These are phyloP conservation scores for Griposia aprilina DNA, from an alignment of 2,888 invertebrate species.

Conservation along the genomic window DNA sequence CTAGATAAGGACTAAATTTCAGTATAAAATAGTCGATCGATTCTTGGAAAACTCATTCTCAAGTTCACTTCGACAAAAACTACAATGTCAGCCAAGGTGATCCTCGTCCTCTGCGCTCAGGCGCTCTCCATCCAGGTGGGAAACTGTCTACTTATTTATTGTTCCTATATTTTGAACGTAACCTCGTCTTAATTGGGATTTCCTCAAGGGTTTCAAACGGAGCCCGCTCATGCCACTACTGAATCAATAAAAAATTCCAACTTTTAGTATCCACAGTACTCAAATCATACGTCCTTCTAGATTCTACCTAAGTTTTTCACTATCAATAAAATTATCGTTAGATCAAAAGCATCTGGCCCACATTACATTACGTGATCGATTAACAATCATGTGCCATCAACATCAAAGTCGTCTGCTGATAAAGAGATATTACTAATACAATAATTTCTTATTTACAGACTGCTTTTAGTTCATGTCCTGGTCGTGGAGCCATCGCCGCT, in stretches of 20 bases:
- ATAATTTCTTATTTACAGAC: not conserved
- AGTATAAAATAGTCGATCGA: not conserved
- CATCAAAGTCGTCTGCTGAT: not conserved
- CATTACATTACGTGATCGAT: not conserved
- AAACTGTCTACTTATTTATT: too few relatives aligned
- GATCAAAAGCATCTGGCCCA: not conserved
- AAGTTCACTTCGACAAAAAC: not conserved
- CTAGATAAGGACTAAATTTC: not conserved
- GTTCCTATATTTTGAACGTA: not conserved
- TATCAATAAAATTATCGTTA: not conserved
- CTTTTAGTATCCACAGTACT: too few relatives aligned
- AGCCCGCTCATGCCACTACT: too few relatives aligned
- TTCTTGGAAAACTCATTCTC: not conserved
- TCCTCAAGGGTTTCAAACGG: too few relatives aligned
- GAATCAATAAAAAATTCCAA: too few relatives aligned
- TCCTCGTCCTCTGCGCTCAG: slow-evolving; percentile 32
- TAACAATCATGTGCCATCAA: not conserved
- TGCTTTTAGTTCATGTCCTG: not conserved
- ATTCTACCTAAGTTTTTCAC: too few relatives aligned
- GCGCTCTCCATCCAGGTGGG: slow-evolving; percentile 28
- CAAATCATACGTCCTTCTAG: too few relatives aligned
- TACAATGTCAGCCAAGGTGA: slow-evolving; percentile 17
- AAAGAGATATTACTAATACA: not conserved
- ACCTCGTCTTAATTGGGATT: too few relatives aligned
- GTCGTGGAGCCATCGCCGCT: not conserved